phyloP scores from a whole-genome alignment of 2,797 vertebrate genomes.

The Diceros bicornis region DNA sequence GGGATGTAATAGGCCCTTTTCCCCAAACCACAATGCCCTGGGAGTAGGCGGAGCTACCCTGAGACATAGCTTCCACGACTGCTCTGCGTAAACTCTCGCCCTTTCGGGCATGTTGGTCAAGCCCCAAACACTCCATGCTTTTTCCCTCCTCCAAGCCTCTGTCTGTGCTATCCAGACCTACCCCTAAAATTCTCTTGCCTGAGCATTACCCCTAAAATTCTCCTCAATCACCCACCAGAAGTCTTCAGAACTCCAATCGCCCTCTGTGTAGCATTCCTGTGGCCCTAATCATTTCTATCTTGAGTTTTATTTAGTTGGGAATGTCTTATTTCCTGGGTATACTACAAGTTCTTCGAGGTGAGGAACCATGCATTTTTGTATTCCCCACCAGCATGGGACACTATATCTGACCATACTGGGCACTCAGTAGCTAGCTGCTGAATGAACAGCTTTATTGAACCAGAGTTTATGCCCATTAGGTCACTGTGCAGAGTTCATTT shows the following conservation, averaged over 20 bases:
- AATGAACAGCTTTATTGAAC: conserved; percentile 48
- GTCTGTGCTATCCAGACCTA: not conserved
- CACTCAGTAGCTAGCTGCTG: not conserved
- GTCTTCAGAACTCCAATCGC: not conserved
- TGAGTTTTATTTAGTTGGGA: not conserved
- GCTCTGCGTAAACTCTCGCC: not conserved
- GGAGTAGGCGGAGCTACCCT: not conserved
- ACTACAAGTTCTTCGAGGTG: not conserved
- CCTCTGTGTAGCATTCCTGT: not conserved
- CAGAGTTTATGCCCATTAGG: conserved; percentile 56
- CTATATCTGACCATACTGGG: conserved; percentile 65
- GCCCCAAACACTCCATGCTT: accelerated
- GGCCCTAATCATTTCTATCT: not conserved
- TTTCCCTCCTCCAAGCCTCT: not conserved
- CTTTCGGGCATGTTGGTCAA: not conserved
- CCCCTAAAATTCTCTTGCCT: not conserved
- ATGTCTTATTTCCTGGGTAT: not conserved
- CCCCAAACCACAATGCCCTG: not conserved
- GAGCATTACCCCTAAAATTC: not conserved
- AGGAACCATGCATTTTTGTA: not conserved
- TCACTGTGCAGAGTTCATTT: conserved; percentile 44
- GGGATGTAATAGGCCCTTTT: not conserved
- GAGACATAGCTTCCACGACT: not conserved
- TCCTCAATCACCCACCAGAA: not conserved
- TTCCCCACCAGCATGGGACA: not conserved